phyloP scores from a whole-genome alignment of 2,888 invertebrate genomes.

The Parelbella ahira region DNA sequence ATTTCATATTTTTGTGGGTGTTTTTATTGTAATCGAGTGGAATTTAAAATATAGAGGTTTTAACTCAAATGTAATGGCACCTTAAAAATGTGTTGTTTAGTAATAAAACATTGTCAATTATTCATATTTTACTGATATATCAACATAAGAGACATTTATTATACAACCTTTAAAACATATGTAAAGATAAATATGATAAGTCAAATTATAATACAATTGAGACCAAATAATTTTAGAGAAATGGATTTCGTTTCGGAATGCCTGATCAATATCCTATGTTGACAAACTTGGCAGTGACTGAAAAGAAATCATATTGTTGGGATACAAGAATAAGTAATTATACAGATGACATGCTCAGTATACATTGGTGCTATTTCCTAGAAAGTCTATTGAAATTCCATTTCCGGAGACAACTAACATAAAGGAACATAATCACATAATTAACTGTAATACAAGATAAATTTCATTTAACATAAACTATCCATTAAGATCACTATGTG shows the following conservation, averaged over 20 bases:
- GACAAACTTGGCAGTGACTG: conserved; percentile 69
- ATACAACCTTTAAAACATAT: conserved; percentile 65
- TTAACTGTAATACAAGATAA: conserved; percentile 33
- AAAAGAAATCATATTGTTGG: too few species aligned
- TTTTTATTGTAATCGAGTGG: too few species aligned
- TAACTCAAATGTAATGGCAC: too few species aligned
- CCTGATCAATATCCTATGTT: conserved; percentile 48
- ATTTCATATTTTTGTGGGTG: too few species aligned
- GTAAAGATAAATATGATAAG: conserved; percentile 61
- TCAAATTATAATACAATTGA: conserved; percentile 75
- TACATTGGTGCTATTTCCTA: conserved; percentile 39
- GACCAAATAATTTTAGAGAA: conserved; percentile 67
- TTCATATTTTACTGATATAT: conserved; percentile 71
- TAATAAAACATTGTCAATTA: conserved; percentile 43
- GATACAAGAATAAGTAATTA: too few species aligned
- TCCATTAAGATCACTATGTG: conserved; percentile 68
- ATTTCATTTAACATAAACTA: conserved; percentile 55
- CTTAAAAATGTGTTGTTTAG: too few species aligned
- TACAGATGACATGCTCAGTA: too few species aligned
- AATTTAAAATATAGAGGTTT: too few species aligned
- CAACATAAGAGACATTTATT: conserved; percentile 71
- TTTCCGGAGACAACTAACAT: conserved; percentile 49
- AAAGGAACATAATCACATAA: conserved; percentile 68
- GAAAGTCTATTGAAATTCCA: conserved; percentile 46
- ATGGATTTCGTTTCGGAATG: conserved; percentile 66